Conservation (phyloP, 1,140 invertebrate genomes). For the Apis laboriosa region DNA sequence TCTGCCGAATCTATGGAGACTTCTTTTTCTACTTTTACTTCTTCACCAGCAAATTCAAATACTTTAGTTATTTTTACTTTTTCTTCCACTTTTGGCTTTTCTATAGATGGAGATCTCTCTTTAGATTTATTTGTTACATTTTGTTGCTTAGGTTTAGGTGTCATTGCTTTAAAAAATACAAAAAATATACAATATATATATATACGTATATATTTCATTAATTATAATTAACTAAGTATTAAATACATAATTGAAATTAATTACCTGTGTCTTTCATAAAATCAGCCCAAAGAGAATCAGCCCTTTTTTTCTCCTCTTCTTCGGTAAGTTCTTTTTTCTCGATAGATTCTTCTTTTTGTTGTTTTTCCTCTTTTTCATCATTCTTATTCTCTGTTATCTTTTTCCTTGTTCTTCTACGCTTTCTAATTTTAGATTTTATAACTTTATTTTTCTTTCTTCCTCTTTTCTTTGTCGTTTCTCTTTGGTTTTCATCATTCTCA, state of each 20-base stretch:
- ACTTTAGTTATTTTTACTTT: constrained; percentile 81
- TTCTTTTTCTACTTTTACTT: constrained; percentile 84
- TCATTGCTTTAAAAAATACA: constrained; percentile 46
- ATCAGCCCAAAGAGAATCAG: constrained; percentile 88
- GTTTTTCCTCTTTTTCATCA: constrained; percentile 51
- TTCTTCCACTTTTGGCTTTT: constrained; percentile 70
- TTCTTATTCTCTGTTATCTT: constrained; percentile 5
- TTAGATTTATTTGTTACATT: constrained; percentile 51
- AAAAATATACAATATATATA: constrained; percentile 20
- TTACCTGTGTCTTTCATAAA: constrained; percentile 87
- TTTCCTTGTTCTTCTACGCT: constrained; percentile 36
- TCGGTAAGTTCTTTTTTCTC: constrained; percentile 71
- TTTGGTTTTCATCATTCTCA: constrained; percentile 72
- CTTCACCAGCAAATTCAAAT: constrained; percentile 84
- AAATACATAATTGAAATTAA: neutral
- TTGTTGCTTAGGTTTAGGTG: constrained; percentile 60
- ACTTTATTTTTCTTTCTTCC: constrained; percentile 40
- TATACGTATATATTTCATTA: neutral
- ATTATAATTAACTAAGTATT: neutral
- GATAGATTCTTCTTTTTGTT: constrained; percentile 34
- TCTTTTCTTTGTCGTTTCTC: constrained; percentile 45
- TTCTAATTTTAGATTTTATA: constrained; percentile 35
- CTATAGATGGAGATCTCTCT: constrained; percentile 47
- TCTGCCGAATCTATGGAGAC: constrained; percentile 83
- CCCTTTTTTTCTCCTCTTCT: constrained; percentile 85